Evolutionary conservation across 2,797 vertebrate genomes (phyloP).

Genomic region (Onychomys torridus): DNA sequence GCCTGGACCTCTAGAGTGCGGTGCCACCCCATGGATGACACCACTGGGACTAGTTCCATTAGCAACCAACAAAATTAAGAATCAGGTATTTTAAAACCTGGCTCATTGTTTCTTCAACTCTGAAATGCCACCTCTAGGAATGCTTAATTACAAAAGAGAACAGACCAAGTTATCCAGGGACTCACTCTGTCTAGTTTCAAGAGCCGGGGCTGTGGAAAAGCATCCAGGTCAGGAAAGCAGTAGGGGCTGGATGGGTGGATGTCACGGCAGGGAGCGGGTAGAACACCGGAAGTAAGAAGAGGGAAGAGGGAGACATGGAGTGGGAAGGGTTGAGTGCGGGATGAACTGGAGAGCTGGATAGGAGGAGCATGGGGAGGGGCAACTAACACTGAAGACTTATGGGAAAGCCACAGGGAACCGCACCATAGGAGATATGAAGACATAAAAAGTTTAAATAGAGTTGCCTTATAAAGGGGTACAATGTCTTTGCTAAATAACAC

Average conservation of each 20-base stretch:
- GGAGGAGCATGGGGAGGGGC: not conserved
- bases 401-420: no score
- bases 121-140: not conserved
- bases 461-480: not conserved
- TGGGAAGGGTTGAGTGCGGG: not conserved
- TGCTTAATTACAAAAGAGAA: not conserved
- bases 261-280: not conserved
- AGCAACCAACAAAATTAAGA: not conserved
- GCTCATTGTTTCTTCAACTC: not conserved
- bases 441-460: no score
- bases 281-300: not conserved
- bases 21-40: accelerated
- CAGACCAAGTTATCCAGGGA: accelerated
- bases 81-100: not conserved
- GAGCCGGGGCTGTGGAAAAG: no score
- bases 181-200: not conserved
- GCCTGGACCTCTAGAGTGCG: no score
- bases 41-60: not conserved
- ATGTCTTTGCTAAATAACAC: not conserved
- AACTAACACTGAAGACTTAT: not conserved
- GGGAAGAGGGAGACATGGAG: not conserved
- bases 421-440: not conserved
- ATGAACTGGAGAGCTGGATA: not conserved
- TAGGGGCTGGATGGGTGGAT: not conserved
- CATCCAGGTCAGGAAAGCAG: not conserved